Conservation (phyloP, 2,888 invertebrate species). For the Pseudococcus longispinus region DNA sequence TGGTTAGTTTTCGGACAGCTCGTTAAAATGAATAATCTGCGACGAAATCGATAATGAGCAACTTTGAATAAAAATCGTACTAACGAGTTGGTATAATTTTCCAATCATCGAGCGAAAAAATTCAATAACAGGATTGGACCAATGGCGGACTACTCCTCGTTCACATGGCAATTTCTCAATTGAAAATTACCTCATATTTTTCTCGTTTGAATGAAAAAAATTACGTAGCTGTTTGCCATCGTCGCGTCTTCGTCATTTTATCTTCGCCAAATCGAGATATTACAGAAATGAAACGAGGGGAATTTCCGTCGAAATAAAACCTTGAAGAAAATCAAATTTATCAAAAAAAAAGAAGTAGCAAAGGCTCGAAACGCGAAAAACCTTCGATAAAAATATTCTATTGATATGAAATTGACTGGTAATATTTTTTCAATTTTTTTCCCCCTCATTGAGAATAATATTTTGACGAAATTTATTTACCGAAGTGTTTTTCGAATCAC, state of each 20-base stretch:
- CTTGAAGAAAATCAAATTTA: neutral
- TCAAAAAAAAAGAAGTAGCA: neutral
- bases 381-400: neutral
- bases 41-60: neutral
- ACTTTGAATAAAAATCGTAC: neutral
- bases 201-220: neutral
- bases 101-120: neutral
- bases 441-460: neutral
- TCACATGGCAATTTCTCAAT: neutral
- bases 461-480: neutral
- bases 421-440: neutral
- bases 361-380: neutral
- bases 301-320: neutral
- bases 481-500: neutral
- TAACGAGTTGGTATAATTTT: neutral
- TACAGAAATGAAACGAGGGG: neutral
- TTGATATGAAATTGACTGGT: neutral
- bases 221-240: neutral
- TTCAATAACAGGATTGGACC: neutral
- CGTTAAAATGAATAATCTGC: neutral
- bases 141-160: neutral
- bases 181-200: neutral
- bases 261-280: neutral
- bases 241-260: neutral
- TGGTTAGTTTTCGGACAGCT: conserved; percentile 9